These are phyloP conservation scores for Plebejus argus DNA, from an alignment of 2,888 invertebrate species.

Conservation along the genomic window DNA sequence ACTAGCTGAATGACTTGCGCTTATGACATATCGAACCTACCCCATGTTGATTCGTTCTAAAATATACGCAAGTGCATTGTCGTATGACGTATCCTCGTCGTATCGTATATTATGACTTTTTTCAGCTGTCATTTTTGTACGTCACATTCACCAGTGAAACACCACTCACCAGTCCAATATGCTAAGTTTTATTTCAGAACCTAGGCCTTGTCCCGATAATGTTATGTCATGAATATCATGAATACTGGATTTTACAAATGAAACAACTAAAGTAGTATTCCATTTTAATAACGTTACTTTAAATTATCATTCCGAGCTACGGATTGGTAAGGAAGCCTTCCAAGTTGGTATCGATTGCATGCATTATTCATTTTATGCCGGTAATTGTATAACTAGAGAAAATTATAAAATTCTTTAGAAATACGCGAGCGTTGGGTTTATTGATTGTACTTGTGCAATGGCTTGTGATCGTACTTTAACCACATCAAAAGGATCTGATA, in stretches of 20 bases:
- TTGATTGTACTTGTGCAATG: not conserved
- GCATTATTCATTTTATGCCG: constrained; percentile 23
- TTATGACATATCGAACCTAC: too few species aligned
- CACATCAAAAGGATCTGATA: too few species aligned
- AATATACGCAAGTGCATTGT: too few species aligned
- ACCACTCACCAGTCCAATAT: too few species aligned
- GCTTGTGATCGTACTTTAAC: too few species aligned
- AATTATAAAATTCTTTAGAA: constrained; percentile 9
- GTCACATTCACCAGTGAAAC: too few species aligned
- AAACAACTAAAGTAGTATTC: not conserved
- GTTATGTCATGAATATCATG: not conserved
- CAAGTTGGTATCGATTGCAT: constrained; percentile 27
- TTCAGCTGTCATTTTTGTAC: too few species aligned
- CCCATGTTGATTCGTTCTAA: too few species aligned
- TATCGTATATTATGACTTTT: too few species aligned
- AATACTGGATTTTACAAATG: not conserved
- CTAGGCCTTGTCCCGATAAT: not conserved
- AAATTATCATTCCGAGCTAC: constrained; percentile 12
- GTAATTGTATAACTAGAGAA: constrained; percentile 12
- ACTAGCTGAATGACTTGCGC: too few species aligned
- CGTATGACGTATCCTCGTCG: too few species aligned
- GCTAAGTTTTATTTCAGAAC: not conserved
- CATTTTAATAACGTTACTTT: not conserved
- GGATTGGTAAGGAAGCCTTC: constrained; percentile 24
- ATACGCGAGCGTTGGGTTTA: not conserved